phyloP scores from a whole-genome alignment of 1,140 invertebrate species.

The Augochlora pura region DNA sequence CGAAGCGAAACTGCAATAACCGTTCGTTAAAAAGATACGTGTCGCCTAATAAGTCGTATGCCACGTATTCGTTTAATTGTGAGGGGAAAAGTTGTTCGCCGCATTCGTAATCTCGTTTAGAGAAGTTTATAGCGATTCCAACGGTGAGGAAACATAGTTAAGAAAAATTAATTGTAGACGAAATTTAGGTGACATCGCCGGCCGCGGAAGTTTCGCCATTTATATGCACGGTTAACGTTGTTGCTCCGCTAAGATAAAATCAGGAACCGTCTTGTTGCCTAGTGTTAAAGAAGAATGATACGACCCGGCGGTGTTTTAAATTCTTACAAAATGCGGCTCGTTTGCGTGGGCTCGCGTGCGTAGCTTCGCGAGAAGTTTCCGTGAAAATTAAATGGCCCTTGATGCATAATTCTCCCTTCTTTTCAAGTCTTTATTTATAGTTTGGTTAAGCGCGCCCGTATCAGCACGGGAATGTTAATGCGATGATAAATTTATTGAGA shows the following conservation, averaged over 20 bases:
- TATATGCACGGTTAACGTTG: background rate
- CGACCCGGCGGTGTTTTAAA: constrained; percentile 21
- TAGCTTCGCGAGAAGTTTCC: constrained; percentile 20
- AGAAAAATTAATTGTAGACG: background rate
- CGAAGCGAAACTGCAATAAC: too few species aligned
- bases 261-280: constrained; percentile 11
- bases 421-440: constrained; percentile 35
- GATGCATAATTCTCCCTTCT: constrained; percentile 32
- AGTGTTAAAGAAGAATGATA: constrained; percentile 6
- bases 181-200: background rate
- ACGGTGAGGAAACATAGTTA: background rate
- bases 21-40: too few species aligned
- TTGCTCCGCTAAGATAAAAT: background rate
- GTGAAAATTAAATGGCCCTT: constrained; percentile 32
- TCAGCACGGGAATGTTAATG: constrained; percentile 29
- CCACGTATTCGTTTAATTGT: too few species aligned
- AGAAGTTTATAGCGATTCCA: background rate
- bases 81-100: background rate
- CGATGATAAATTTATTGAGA: constrained; percentile 36
- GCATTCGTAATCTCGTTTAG: background rate
- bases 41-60: too few species aligned
- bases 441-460: constrained; percentile 20
- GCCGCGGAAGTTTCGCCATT: background rate
- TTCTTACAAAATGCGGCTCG: constrained; percentile 25
- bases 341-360: constrained; percentile 24